Evolutionary conservation across 2,113 vertebrate species (phyloP), one percentile per base, ranked within the genome.

Genomic region (Odocoileus hemionus): DNA sequence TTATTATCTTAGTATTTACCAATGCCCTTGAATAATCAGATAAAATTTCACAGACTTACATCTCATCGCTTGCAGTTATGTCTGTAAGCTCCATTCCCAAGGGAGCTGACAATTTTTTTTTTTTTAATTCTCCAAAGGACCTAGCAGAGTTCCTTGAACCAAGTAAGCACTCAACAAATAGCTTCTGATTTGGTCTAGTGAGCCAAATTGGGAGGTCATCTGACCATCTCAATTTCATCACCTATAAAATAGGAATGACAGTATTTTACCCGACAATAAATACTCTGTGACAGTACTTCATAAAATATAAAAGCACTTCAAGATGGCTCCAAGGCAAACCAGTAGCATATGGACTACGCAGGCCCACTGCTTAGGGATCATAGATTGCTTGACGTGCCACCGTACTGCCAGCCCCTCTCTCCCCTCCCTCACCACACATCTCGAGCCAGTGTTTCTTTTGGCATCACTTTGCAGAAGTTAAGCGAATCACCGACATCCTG

Each of bases 221-320:
- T 43, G 52, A 93, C 45, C 39, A 79, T 30, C 26, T 96, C 89
- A 28, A 91, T 54, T 39, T 90, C 33, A 50, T 96, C 84, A 64
- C 52, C 47, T 78, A 39, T 74, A 89, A 91, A 84, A 86, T 19
- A 94, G 30, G 36, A 82, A 82, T 82, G 26, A 84, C 21, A 57
- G 21, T 36, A 33, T 86, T 85, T 50, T 88, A 70, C 90, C 58
- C 5, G 78, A 6, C 13, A 88, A 55, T 78, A 95, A 91, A 91
- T 30, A 74, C 19, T 54, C 43, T 86, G 19, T 23, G 82, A 92
- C 9, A 86, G n/a, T 19, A 86, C 15, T 86, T 74, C 80, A 60
- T 79, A 28, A 84, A 79, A 70, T 79, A 74, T 12, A 36, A 89
- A 70, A 61, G 60, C 30, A 50, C 17, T 30, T 43, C 67, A 93